These are phyloP conservation scores for Neocrepidodera transversa DNA, from an alignment of 2,888 invertebrate species.

Conservation along the genomic window DNA sequence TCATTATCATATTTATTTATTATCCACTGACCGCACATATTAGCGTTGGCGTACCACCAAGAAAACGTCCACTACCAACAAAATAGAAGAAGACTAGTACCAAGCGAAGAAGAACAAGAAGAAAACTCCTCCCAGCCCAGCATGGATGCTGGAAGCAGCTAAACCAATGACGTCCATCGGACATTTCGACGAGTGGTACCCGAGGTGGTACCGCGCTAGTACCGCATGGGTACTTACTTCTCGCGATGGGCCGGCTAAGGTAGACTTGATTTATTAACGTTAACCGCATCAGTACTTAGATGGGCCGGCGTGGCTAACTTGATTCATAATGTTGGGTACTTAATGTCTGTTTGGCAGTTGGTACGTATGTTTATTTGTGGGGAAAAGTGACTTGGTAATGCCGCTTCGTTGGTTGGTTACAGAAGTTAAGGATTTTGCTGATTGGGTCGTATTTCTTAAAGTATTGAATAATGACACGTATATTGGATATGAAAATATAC, in stretches of 20 bases:
- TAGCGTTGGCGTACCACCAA: constrained; percentile 20
- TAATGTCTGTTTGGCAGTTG: background rate
- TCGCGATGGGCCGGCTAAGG: constrained; percentile 15
- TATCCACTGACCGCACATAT: background rate
- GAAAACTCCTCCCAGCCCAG: constrained; percentile 60
- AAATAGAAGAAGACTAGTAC: constrained; percentile 44
- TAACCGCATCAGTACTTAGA: constrained; percentile 9
- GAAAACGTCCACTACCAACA: constrained; percentile 6
- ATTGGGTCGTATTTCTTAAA: constrained; percentile 23
- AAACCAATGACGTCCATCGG: constrained; percentile 54
- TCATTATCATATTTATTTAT: no score
- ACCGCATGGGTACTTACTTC: constrained; percentile 11
- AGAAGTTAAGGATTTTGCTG: constrained; percentile 20
- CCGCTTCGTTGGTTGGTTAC: constrained; percentile 10
- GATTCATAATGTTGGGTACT: background rate
- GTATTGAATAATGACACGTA: constrained; percentile 19
- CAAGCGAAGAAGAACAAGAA: constrained; percentile 14
- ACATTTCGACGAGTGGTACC: constrained; percentile 23
- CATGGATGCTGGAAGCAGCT: constrained; percentile 60
- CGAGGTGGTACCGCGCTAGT: constrained; percentile 22
- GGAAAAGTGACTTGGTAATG: background rate
- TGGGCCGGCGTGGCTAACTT: constrained; percentile 21
- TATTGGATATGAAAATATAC: no score
- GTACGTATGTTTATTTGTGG: background rate
- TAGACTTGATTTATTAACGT: constrained; percentile 28